A percentile compares a stretch with the other conserved stretches of the same genome.
Conservation (phyloP, 1,140 invertebrate species). For the Nixonia krombeini region DNA sequence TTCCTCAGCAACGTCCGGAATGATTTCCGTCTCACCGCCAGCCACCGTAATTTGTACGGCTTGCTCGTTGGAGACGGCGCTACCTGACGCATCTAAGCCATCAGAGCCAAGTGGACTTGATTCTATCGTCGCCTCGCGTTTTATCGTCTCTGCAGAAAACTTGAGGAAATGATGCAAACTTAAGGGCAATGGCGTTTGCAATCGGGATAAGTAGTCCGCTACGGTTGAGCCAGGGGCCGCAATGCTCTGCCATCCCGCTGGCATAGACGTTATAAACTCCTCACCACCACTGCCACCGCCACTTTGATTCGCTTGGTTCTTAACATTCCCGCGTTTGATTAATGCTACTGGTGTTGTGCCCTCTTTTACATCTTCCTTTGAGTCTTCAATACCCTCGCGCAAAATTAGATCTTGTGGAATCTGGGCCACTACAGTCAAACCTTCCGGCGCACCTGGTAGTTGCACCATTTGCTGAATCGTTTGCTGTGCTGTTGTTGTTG, state of each 20-base stretch:
- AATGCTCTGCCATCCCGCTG: conserved; percentile 80
- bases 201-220: conserved; percentile 83
- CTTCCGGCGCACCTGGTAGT: conserved; percentile 71
- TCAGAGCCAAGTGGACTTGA: conserved; percentile 69
- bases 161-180: conserved; percentile 75
- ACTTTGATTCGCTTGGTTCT: conserved; percentile 60
- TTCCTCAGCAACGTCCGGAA: conserved; percentile 71
- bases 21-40: conserved; percentile 67
- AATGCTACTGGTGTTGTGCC: conserved; percentile 71
- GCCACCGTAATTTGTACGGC: conserved; percentile 67
- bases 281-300: conserved; percentile 33
- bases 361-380: conserved; percentile 69
- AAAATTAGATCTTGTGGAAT: conserved; percentile 78
- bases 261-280: conserved; percentile 65
- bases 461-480: conserved; percentile 68
- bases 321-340: conserved; percentile 72
- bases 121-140: conserved; percentile 70
- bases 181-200: conserved; percentile 73
- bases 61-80: conserved; percentile 57
- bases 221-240: conserved; percentile 80
- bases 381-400: conserved; percentile 70
- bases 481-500: conserved; percentile 65
- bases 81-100: conserved; percentile 63
- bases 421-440: conserved; percentile 77
- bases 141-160: conserved; percentile 75